Conservation (phyloP, 2,113 vertebrate genomes). For the Phycodurus eques region DNA sequence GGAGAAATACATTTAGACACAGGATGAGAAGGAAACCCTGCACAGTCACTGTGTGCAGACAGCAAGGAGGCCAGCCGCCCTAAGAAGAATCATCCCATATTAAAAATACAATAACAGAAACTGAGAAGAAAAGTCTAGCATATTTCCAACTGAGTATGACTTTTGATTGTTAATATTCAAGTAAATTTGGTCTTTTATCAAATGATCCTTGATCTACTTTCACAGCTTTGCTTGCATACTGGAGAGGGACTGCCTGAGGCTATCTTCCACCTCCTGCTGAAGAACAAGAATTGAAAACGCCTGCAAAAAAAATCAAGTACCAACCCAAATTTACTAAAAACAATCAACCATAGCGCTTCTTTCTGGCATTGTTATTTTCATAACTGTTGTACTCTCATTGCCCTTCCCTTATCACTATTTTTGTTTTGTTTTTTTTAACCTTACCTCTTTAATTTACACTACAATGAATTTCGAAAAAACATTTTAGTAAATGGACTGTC, state of each 20-base stretch:
- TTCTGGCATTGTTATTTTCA: background rate
- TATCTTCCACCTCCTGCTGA: conserved; percentile 40
- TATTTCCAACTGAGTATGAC: conserved; percentile 7
- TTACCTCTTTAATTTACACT: background rate
- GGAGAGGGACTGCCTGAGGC: conserved; percentile 22
- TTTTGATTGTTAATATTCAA: conserved; percentile 42
- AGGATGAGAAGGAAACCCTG: conserved; percentile 12
- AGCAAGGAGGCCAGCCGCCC: conserved; percentile 31
- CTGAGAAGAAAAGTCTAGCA: conserved; percentile 46
- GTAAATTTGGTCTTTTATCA: conserved; percentile 34
- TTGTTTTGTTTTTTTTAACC: background rate
- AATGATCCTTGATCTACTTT: conserved; percentile 19
- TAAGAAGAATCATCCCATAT: conserved; percentile 30
- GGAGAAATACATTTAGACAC: conserved; percentile 30
- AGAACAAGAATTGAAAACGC: background rate
- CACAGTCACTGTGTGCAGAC: conserved; percentile 22
- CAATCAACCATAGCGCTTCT: background rate
- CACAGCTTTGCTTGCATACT: conserved; percentile 22
- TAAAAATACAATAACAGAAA: conserved; percentile 31
- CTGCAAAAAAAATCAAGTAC: background rate
- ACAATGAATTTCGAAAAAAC: too few relatives aligned
- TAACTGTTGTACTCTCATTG: background rate
- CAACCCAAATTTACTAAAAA: background rate
- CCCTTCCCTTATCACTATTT: background rate
- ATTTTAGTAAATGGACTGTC: too few relatives aligned